A percentile compares a stretch with the other conserved stretches of the same genome.
Evolutionary conservation across 2,113 vertebrate species (phyloP).

Genomic region (Arvicanthis niloticus): DNA sequence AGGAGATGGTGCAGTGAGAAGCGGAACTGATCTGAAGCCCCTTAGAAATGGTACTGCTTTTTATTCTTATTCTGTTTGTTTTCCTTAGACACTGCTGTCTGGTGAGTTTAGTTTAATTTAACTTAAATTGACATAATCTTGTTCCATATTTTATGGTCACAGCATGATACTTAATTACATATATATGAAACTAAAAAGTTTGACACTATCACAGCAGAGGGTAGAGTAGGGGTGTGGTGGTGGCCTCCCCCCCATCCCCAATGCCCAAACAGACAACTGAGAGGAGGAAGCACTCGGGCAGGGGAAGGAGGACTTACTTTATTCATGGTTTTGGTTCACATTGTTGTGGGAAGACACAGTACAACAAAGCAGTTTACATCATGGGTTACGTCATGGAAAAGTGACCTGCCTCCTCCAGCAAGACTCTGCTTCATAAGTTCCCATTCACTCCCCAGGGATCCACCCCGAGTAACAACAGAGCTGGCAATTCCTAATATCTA

Average conservation of each 20-base stretch:
- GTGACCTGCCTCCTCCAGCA: background rate
- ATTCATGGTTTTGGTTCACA: background rate
- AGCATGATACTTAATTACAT: background rate
- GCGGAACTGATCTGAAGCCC: too few species aligned
- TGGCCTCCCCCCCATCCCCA: too few species aligned
- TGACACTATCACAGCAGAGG: too few species aligned
- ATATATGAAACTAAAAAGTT: background rate
- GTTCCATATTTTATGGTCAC: background rate
- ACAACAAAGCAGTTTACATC: background rate
- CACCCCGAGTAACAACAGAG: background rate
- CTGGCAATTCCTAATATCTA: too few species aligned
- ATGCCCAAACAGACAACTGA: background rate
- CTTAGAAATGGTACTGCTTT: rapidly evolving
- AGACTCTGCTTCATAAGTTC: background rate
- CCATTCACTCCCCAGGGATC: too few species aligned
- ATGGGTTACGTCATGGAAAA: background rate
- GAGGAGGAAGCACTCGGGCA: too few species aligned
- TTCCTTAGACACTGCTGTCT: background rate
- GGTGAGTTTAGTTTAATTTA: background rate
- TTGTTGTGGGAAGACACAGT: too few species aligned
- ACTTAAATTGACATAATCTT: background rate
- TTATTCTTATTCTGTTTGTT: background rate
- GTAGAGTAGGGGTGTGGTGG: background rate
- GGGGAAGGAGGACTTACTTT: background rate
- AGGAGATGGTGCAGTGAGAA: background rate